Percentiles rank a stretch among this genome's conserved stretches.
Evolutionary conservation across 1,140 invertebrate species (phyloP).

Genomic region (Tribolium castaneum): DNA sequence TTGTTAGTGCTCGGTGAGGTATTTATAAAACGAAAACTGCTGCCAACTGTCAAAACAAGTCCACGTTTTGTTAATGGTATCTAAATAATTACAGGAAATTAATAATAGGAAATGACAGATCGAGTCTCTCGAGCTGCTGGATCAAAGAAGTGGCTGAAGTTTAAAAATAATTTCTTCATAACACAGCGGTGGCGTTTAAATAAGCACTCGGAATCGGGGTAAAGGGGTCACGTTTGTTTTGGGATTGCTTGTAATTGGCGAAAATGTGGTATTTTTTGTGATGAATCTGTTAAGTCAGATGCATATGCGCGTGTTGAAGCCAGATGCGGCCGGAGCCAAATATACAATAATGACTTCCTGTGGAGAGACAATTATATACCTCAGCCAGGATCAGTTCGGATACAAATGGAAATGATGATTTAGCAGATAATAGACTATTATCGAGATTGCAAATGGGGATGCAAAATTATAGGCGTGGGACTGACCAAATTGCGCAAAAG

Average conservation of each 20-base stretch:
- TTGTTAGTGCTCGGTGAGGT: constrained; percentile 14
- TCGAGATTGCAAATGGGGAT: constrained; percentile 41
- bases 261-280: constrained; percentile 1
- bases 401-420: constrained; percentile 48
- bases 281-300: constrained; percentile 25
- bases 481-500: constrained; percentile 33
- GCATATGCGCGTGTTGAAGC: constrained; percentile 47
- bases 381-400: constrained; percentile 35
- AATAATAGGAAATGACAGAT: constrained; percentile 29
- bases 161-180: constrained; percentile 27
- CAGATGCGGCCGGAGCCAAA: constrained; percentile 48
- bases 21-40: constrained; percentile 29
- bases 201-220: neutral
- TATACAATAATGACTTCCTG: constrained; percentile 52
- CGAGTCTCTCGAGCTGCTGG: neutral
- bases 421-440: constrained; percentile 47
- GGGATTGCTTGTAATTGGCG: neutral
- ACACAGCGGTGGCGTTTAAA: neutral
- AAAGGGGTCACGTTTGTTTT: constrained; percentile 11
- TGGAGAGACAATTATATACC: constrained; percentile 52
- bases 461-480: constrained; percentile 27
- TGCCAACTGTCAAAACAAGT: constrained; percentile 27
- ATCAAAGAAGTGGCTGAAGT: constrained; percentile 3
- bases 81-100: constrained; percentile 33
- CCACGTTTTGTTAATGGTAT: constrained; percentile 20